Evolutionary conservation across 2,797 vertebrate genomes (phyloP).

Genomic region (Poeciliopsis paucimaculata): DNA sequence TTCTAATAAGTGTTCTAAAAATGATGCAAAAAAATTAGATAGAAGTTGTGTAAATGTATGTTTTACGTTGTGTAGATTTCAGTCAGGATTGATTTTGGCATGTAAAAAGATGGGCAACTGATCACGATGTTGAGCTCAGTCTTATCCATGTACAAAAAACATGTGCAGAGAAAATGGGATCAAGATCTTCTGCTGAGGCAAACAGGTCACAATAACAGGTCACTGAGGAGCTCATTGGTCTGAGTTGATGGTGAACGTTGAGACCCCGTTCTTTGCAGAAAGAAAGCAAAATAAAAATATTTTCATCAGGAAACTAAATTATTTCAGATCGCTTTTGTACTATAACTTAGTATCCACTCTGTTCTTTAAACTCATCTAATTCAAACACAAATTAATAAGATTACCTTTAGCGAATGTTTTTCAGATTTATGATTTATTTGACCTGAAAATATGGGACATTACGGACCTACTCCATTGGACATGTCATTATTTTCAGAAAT

Average conservation of each 20-base stretch:
- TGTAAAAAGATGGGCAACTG: not conserved
- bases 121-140: not conserved
- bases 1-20: not conserved
- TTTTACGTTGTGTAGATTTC: not conserved
- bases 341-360: not conserved
- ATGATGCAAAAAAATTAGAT: not conserved
- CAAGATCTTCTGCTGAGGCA: constrained; percentile 20
- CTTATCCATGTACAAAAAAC: constrained; percentile 33
- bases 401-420: not conserved
- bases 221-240: constrained; percentile 23
- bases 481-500: not conserved
- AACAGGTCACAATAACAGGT: constrained; percentile 42
- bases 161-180: constrained; percentile 44
- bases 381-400: not conserved
- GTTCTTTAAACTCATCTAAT: not conserved
- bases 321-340: not conserved
- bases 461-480: constrained; percentile 1
- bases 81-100: not conserved
- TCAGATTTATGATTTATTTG: constrained; percentile 5
- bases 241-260: constrained; percentile 30
- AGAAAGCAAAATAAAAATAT: constrained; percentile 40
- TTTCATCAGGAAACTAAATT: not conserved
- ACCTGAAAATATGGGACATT: not conserved
- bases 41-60: not conserved
- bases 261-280: constrained; percentile 39